Base-by-base conservation (phyloP, 2,797 vertebrate species). In the Typhlichthys eigenmanni region DNA sequence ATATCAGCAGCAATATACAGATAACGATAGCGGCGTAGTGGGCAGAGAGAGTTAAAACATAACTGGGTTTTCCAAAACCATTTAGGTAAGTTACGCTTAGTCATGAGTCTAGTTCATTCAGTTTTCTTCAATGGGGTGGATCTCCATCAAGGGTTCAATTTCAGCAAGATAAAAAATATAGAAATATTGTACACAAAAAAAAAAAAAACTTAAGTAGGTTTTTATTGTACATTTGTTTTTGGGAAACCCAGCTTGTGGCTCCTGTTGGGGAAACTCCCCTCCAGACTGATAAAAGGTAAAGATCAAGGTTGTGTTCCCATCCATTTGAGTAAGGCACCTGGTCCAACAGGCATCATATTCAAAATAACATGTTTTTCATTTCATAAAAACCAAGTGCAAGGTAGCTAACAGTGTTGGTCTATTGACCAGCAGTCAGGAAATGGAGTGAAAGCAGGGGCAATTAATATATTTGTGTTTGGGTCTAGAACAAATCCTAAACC, bases 241-340 rank as follows among this genome's bases (percentile, higher is more conserved):
- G 81, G 87, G 85, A 87, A 87, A 87, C 87, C 80, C 61, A 72
- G 79, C 54, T 69, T 78, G 58, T 71, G 51, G 60, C 79, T 84
- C 76, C 72, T 83, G 74, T 69, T 11, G 79, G 83, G 81, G 76
- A 79, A 80, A 34, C 19, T 62, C 79, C 85, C 81, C 82, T 86
- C 71, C 84, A 84, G 84, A 89, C 85, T 85, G 86, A 84, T 80
- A 74, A 64, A 82, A 90, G 83, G 83, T 86, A 83, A 71, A 86
- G 73, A 85, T 86, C n/a, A 32, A 56, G 46, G 76, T 89, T 85
- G 85, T 90, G 84, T 88, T 87, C 85, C 90, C 71, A 55, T 88
- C 78, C 82, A 74, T 88, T 85, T 87, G 85, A 89, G 85, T 93
- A 93, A 94, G 92, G 93, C 93, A 93, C 90, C 93, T 91, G 91